phyloP scores from a whole-genome alignment of 1,140 invertebrate species.

The Philopotamus ludificatus region DNA sequence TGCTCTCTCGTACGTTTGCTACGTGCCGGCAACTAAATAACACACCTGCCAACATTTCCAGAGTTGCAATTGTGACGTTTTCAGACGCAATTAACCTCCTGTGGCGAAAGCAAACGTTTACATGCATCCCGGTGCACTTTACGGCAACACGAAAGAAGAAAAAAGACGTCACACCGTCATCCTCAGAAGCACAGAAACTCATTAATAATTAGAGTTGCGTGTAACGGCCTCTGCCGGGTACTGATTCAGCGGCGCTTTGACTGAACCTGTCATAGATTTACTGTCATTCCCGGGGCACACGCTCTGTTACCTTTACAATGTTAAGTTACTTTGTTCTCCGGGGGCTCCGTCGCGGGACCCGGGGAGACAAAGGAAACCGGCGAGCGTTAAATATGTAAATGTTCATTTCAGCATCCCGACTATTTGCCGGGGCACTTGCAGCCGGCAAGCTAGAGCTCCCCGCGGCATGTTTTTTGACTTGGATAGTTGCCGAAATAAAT shows the following conservation, averaged over 20 bases:
- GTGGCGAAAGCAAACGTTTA: too few relatives aligned
- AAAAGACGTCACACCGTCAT: too few relatives aligned
- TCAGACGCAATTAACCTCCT: too few relatives aligned
- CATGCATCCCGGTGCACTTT: too few relatives aligned
- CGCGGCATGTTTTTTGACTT: conserved; percentile 9
- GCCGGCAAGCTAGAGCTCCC: too few relatives aligned
- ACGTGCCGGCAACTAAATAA: too few relatives aligned
- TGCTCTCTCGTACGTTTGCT: too few relatives aligned
- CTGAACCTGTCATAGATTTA: conserved; percentile 15
- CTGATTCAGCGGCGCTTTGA: background rate
- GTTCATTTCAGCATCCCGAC: conserved; percentile 20
- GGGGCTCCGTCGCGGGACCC: background rate
- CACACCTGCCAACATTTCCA: too few relatives aligned
- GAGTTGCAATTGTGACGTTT: too few relatives aligned
- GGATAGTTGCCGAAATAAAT: conserved; percentile 11
- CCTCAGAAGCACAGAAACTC: too few relatives aligned
- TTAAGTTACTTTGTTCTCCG: conserved; percentile 29
- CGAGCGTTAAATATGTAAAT: conserved; percentile 34
- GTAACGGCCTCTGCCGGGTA: background rate
- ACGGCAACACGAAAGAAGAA: too few relatives aligned
- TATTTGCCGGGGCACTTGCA: background rate
- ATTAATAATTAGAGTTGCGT: background rate
- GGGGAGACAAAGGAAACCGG: conserved; percentile 26
- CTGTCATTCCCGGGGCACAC: conserved; percentile 29
- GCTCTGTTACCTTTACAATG: conserved; percentile 36